These are phyloP conservation scores for Macaca fascicularis DNA, from an alignment of 2,113 vertebrate species.

Conservation along the genomic window DNA sequence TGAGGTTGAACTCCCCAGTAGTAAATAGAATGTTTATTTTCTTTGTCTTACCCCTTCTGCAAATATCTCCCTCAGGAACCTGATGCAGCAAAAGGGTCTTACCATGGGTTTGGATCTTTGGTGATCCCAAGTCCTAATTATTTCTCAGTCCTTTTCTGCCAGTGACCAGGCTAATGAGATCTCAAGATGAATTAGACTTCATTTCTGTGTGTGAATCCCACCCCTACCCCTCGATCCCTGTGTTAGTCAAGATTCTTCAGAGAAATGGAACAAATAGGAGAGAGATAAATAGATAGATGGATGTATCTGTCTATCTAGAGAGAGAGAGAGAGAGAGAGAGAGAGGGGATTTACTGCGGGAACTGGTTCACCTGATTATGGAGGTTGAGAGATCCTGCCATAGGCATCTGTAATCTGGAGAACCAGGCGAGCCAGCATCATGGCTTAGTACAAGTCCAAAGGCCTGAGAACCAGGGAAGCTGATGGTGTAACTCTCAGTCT, in stretches of 20 bases:
- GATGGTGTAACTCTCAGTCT: background rate
- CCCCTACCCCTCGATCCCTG: fast-evolving
- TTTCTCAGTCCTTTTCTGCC: background rate
- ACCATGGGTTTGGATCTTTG: background rate
- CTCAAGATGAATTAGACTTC: background rate
- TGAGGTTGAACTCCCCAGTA: background rate
- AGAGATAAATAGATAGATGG: background rate
- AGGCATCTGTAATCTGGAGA: background rate
- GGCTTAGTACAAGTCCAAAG: background rate
- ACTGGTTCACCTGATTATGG: background rate
- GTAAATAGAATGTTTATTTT: background rate
- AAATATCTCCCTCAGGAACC: background rate
- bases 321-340: background rate
- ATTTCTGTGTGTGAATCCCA: background rate
- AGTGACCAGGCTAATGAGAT: background rate
- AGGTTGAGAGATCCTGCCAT: no score
- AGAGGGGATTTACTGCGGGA: background rate
- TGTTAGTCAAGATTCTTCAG: background rate
- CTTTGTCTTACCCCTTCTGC: background rate
- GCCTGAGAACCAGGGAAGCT: background rate
- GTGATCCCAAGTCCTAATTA: background rate
- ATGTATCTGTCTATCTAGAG: background rate
- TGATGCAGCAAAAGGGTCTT: background rate
- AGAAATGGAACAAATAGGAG: background rate
- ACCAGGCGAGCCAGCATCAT: background rate